These are phyloP conservation scores for Eleginops maclovinus DNA, from an alignment of 2,113 vertebrate genomes.

Conservation along the genomic window DNA sequence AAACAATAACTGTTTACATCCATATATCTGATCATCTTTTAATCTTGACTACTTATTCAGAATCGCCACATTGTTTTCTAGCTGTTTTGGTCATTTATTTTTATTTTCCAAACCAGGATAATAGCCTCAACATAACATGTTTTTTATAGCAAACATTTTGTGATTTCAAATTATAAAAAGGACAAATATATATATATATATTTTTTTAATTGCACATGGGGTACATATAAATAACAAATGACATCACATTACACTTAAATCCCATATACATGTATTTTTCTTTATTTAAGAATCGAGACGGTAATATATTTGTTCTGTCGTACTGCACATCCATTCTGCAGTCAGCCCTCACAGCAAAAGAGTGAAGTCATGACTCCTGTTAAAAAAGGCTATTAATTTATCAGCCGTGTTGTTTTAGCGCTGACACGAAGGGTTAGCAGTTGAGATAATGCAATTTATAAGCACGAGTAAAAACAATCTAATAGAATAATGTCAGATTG, in stretches of 20 bases:
- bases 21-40: not conserved
- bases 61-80: not conserved
- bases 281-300: not conserved
- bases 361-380: slow-evolving; percentile 42
- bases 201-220: not conserved
- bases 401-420: slow-evolving; percentile 67
- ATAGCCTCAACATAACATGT: not conserved
- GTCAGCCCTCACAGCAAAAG: slow-evolving; percentile 33
- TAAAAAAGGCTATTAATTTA: slow-evolving; percentile 61
- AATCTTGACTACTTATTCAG: not conserved
- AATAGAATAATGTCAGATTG: slow-evolving; percentile 42
- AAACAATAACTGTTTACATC: not conserved
- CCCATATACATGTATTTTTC: too few species aligned
- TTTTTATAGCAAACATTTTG: not conserved
- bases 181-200: not conserved
- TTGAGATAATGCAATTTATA: slow-evolving; percentile 74
- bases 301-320: slow-evolving; percentile 3
- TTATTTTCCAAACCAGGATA: not conserved
- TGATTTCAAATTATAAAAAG: not conserved
- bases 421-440: slow-evolving; percentile 57
- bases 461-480: slow-evolving; percentile 59
- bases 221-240: not conserved
- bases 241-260: not conserved
- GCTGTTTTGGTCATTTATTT: not conserved
- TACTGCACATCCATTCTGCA: not conserved